phyloP scores from a whole-genome alignment of 2,888 invertebrate genomes.

The Dynastes maya region DNA sequence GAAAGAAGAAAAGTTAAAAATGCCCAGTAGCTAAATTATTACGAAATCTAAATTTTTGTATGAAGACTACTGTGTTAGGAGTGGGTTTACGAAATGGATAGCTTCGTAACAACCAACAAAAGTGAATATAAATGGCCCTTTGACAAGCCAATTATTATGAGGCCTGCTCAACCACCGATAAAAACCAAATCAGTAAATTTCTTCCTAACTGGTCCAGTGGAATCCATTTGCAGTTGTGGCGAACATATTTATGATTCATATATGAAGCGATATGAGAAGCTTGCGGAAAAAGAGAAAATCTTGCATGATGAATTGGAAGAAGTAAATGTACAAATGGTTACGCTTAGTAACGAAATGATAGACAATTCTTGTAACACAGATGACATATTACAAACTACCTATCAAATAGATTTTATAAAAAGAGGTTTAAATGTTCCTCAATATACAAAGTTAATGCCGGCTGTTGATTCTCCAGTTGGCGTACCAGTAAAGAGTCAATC shows the following conservation, averaged over 20 bases:
- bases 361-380: constrained; percentile 78
- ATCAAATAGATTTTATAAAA: constrained; percentile 76
- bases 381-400: constrained; percentile 77
- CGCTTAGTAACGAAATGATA: constrained; percentile 76
- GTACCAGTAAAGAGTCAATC: constrained; percentile 75
- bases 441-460: constrained; percentile 75
- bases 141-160: constrained; percentile 73
- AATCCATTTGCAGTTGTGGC: constrained; percentile 79
- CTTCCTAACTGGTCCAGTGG: constrained; percentile 73
- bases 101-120: constrained; percentile 72
- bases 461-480: constrained; percentile 75
- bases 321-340: constrained; percentile 71
- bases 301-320: constrained; percentile 71
- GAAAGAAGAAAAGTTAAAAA: constrained; percentile 34
- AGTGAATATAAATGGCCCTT: constrained; percentile 77
- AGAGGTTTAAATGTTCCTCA: constrained; percentile 73
- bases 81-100: constrained; percentile 56
- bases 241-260: constrained; percentile 76
- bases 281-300: constrained; percentile 76
- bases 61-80: not conserved
- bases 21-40: constrained; percentile 26
- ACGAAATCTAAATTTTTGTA: constrained; percentile 45
- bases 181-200: constrained; percentile 71
- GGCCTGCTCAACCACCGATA: constrained; percentile 76
- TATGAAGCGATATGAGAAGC: constrained; percentile 76